These are phyloP conservation scores for Eudasyphora cyanicolor DNA, from an alignment of 2,888 invertebrate genomes.

Conservation along the genomic window DNA sequence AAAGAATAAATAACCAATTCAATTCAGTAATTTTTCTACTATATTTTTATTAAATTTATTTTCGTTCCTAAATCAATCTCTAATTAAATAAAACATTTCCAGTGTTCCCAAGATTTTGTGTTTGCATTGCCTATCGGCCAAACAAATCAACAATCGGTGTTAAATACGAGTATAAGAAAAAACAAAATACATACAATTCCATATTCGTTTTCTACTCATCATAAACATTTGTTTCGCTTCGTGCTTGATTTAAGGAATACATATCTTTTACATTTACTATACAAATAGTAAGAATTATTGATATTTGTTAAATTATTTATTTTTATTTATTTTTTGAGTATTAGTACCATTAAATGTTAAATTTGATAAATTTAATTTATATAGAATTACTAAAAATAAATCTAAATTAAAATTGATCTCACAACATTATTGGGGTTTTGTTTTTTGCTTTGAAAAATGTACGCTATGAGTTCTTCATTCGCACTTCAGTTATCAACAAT, in stretches of 20 bases:
- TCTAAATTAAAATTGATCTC: constrained; percentile 58
- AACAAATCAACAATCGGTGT: neutral
- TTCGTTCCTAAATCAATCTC: constrained; percentile 2
- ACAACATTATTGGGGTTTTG: constrained; percentile 54
- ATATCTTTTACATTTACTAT: constrained; percentile 17
- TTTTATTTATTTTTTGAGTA: constrained; percentile 50
- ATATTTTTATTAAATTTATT: constrained; percentile 6
- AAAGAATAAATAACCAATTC: neutral
- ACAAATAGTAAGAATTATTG: constrained; percentile 28
- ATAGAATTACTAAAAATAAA: constrained; percentile 46
- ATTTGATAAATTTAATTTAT: constrained; percentile 35
- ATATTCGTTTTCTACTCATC: constrained; percentile 2
- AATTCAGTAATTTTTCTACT: constrained; percentile 1
- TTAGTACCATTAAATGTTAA: constrained; percentile 49
- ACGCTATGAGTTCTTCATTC: constrained; percentile 2
- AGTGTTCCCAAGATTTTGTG: neutral
- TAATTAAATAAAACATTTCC: neutral
- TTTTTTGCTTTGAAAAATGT: constrained; percentile 35
- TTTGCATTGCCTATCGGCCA: neutral
- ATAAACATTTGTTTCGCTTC: neutral
- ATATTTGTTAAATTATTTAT: constrained; percentile 33
- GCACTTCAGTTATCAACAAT: constrained; percentile 27
- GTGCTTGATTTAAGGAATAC: neutral
- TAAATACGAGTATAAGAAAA: neutral
- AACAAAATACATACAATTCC: constrained; percentile 22